phyloP scores from a whole-genome alignment of 2,888 invertebrate species.

The Trichogramma dendrolimi region DNA sequence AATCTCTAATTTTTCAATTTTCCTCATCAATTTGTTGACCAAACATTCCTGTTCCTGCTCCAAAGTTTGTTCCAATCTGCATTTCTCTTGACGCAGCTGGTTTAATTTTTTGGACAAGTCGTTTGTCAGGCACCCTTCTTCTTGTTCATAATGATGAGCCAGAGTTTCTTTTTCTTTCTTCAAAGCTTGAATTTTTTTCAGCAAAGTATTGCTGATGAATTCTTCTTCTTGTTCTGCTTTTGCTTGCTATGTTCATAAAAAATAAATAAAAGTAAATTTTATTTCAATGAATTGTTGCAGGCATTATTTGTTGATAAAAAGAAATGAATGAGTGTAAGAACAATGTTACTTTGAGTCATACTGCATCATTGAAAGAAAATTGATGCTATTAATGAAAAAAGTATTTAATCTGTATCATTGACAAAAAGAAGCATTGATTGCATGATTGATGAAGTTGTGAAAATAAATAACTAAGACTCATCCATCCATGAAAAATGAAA shows the following conservation, averaged over 20 bases:
- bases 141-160: slow-evolving; percentile 98
- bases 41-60: slow-evolving; percentile 98
- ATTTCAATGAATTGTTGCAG: background rate
- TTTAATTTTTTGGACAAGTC: slow-evolving; percentile 92
- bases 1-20: slow-evolving; percentile 96
- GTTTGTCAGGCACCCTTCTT: slow-evolving; percentile 98
- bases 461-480: too few species aligned
- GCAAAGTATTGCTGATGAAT: slow-evolving; percentile 94
- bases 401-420: too few species aligned
- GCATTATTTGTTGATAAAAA: background rate
- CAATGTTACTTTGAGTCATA: background rate
- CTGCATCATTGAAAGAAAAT: too few species aligned
- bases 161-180: slow-evolving; percentile 98
- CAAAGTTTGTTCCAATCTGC: slow-evolving; percentile 90
- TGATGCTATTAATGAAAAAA: too few species aligned
- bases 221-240: slow-evolving; percentile 99
- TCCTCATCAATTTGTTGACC: slow-evolving; percentile 95
- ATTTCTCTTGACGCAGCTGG: slow-evolving; percentile 95
- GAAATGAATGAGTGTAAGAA: background rate
- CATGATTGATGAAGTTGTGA: too few species aligned
- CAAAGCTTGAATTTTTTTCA: slow-evolving; percentile 96
- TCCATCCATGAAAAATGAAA: too few species aligned
- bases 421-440: too few species aligned
- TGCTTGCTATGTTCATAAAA: slow-evolving; percentile 75
- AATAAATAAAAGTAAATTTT: background rate